Evolutionary conservation across 2,888 invertebrate species (phyloP).

Genomic region (Balanococcus diminutus): DNA sequence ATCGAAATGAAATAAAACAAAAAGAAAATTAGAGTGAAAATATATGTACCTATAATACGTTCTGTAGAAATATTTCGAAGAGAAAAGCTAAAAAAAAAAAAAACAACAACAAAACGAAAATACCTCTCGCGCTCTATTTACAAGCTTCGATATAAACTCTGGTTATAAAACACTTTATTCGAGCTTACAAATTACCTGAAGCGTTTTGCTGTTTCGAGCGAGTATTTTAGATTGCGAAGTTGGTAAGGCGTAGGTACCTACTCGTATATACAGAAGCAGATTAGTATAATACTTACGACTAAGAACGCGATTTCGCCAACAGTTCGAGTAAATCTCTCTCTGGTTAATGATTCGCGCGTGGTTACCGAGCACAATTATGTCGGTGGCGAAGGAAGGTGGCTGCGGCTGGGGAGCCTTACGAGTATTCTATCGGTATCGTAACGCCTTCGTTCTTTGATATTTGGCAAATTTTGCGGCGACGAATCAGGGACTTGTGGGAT

Average conservation of each 20-base stretch:
- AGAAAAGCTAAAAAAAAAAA: not conserved
- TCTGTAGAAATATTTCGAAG: no score
- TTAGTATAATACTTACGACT: not conserved
- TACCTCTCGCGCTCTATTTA: not conserved
- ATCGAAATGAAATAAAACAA: no score
- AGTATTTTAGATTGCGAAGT: not conserved
- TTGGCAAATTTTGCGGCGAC: not conserved
- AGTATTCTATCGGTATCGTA: not conserved
- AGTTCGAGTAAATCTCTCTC: not conserved
- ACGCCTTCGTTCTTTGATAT: not conserved
- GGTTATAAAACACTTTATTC: not conserved
- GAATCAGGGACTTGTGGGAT: not conserved
- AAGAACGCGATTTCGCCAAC: not conserved
- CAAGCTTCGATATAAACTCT: not conserved
- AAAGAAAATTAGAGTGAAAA: no score
- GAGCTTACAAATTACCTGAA: constrained; percentile 24
- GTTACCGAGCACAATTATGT: not conserved
- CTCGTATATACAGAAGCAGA: not conserved
- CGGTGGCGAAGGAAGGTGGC: not conserved
- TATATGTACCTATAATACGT: no score
- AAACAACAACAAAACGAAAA: not conserved
- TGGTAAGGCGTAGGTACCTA: not conserved
- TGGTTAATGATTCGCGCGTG: constrained; percentile 11
- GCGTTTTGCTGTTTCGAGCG: not conserved
- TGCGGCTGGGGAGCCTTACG: not conserved